Evolutionary conservation across 2,888 invertebrate species (phyloP).

Genomic region (Lordiphosa fenestrarum): DNA sequence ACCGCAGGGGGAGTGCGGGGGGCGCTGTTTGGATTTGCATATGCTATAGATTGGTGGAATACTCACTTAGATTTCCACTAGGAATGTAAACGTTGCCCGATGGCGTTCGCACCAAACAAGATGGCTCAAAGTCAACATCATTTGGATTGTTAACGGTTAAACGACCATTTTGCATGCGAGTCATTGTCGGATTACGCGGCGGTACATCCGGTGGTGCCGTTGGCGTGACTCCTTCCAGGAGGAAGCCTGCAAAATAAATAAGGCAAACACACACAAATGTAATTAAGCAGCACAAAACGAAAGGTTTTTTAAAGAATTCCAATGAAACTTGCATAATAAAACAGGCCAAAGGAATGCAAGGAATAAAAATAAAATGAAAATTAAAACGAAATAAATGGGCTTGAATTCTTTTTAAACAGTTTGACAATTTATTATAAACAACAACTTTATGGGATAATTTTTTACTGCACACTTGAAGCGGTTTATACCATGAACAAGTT

Average conservation of each 20-base stretch:
- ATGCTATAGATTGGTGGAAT: conserved; percentile 21
- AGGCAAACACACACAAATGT: neutral
- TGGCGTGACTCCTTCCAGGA: conserved; percentile 89
- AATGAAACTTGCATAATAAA: neutral
- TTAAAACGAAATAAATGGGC: too few relatives aligned
- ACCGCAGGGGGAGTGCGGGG: conserved; percentile 7
- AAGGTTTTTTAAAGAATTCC: neutral
- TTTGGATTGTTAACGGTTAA: conserved; percentile 87
- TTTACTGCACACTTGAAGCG: too few relatives aligned
- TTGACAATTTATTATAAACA: too few relatives aligned
- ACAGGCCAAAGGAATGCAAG: too few relatives aligned
- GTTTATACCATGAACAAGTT: too few relatives aligned
- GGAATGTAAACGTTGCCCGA: conserved; percentile 97
- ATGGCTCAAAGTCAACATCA: conserved; percentile 91
- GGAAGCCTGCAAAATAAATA: conserved; percentile 85
- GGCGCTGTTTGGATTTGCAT: conserved; percentile 52
- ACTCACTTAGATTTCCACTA: conserved; percentile 86
- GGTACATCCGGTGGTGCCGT: conserved; percentile 92
- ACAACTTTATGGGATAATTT: too few relatives aligned
- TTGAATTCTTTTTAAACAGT: too few relatives aligned
- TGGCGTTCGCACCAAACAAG: conserved; percentile 93
- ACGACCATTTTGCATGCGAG: conserved; percentile 93
- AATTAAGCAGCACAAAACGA: neutral
- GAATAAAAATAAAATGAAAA: too few relatives aligned
- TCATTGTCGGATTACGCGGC: conserved; percentile 95